Evolutionary conservation across 2,113 vertebrate species (phyloP), one percentile per base, ranked within the genome.

Genomic region (Lophius piscatorius): DNA sequence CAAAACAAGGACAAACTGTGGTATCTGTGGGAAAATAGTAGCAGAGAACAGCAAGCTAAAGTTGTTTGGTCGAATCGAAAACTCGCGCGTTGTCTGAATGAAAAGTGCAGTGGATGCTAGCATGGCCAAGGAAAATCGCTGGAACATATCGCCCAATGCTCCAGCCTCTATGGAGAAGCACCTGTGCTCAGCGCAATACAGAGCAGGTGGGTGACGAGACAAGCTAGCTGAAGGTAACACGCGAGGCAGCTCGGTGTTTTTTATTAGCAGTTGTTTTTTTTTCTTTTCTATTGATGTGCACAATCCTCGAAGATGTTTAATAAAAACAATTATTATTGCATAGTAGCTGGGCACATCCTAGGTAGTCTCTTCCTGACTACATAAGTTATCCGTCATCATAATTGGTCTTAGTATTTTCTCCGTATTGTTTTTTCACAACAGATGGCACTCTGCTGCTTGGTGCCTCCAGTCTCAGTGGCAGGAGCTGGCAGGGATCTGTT

Each of bases 161-260:
- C 96, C 96, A 2, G 94, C 95, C 0, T 96, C 94, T 69, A 98
- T 98, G 96, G 96, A 98, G 80, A 92, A 88, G 55, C 94, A 97
- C 41, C 87, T 98, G 77, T 94, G 94, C 35, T 80, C 93, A 14
- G 91, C 84, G 17, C 92, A 92, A 0, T 98, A 96, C 88, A 91
- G 95, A 75, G 68, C 89, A 83, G 96, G 87, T 88, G 16, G 89
- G 74, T 24, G 21, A 50, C 12, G 6, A 5, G 3, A 5, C 44
- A 7, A 18, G 45, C 42, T 60, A 51, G 58, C 47, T 17, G 35
- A 26, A 22, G 28, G 33, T 13, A 3, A 14, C 48, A n/a, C 14
- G 17, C 6, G 3, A 3, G 11, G 28, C 29, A 42, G 57, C 48
- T 79, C 84, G 74, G 73, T 78, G 76, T 21, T 59, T 34, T 39